Evolutionary conservation across 2,888 invertebrate species (phyloP).

Genomic region (Anarsia innoxiella): DNA sequence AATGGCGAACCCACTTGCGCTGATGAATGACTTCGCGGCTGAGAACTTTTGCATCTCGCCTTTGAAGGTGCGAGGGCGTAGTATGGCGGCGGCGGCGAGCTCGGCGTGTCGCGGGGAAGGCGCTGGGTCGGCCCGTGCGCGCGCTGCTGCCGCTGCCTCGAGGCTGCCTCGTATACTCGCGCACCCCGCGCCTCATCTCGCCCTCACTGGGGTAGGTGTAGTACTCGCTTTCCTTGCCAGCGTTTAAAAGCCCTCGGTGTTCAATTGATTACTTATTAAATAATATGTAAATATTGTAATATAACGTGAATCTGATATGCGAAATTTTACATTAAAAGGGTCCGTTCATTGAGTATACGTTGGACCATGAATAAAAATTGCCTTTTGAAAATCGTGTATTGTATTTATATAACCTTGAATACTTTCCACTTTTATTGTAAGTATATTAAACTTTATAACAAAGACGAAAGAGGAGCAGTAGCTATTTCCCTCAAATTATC

Average conservation of each 20-base stretch:
- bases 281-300: slow-evolving; percentile 65
- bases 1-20: slow-evolving; percentile 83
- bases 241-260: slow-evolving; percentile 61
- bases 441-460: no score
- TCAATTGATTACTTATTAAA: no score
- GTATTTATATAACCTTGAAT: no score
- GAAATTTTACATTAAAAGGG: slow-evolving; percentile 71
- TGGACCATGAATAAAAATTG: slow-evolving; percentile 73
- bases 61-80: slow-evolving; percentile 85
- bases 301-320: slow-evolving; percentile 59
- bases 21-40: slow-evolving; percentile 78
- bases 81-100: slow-evolving; percentile 75
- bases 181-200: slow-evolving; percentile 34
- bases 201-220: slow-evolving; percentile 40
- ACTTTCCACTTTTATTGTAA: no score
- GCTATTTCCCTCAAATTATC: no score
- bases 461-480: no score
- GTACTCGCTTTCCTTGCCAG: slow-evolving; percentile 52
- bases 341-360: slow-evolving; percentile 73
- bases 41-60: slow-evolving; percentile 92
- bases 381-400: slow-evolving; percentile 52
- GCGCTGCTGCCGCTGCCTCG: slow-evolving; percentile 43
- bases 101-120: slow-evolving; percentile 58
- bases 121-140: slow-evolving; percentile 50
- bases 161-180: slow-evolving; percentile 27